Evolutionary conservation across 2,797 vertebrate genomes (phyloP).

Genomic region (Ctenosaura bakeri): DNA sequence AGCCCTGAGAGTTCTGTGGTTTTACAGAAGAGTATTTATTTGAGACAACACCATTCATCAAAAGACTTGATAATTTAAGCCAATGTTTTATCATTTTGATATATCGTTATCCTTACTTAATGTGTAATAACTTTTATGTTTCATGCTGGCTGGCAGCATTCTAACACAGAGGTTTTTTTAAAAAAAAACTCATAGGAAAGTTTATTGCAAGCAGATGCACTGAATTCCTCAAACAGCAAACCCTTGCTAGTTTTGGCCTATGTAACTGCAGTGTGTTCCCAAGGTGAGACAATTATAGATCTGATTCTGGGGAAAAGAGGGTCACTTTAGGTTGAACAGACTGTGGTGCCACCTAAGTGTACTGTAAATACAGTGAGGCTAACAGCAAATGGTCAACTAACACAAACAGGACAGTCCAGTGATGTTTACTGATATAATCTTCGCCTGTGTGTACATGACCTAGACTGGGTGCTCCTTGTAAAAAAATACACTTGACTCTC

Average conservation of each 20-base stretch:
- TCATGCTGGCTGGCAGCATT: neutral
- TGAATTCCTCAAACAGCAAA: conserved; percentile 36
- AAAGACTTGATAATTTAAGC: neutral
- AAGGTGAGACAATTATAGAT: conserved; percentile 44
- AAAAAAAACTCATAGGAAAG: fast-evolving
- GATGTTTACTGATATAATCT: neutral
- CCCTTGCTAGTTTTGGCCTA: conserved; percentile 51
- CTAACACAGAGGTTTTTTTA: fast-evolving
- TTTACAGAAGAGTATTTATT: neutral
- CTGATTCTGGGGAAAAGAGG: conserved; percentile 9
- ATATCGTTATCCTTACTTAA: neutral
- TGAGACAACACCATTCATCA: fast-evolving
- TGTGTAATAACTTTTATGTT: neutral
- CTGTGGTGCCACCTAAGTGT: neutral
- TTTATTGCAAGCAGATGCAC: conserved; percentile 43
- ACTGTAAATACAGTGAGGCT: neutral
- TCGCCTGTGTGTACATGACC: neutral
- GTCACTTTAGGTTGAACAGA: conserved; percentile 26
- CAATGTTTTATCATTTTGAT: neutral
- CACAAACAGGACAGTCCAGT: neutral
- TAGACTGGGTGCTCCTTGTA: neutral
- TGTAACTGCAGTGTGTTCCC: neutral
- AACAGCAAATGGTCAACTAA: neutral
- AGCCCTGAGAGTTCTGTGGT: neutral
- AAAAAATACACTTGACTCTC: neutral